Evolutionary conservation across 2,113 vertebrate genomes (phyloP).

Genomic region (rabbit (Oryctolagus cuniculus)): DNA sequence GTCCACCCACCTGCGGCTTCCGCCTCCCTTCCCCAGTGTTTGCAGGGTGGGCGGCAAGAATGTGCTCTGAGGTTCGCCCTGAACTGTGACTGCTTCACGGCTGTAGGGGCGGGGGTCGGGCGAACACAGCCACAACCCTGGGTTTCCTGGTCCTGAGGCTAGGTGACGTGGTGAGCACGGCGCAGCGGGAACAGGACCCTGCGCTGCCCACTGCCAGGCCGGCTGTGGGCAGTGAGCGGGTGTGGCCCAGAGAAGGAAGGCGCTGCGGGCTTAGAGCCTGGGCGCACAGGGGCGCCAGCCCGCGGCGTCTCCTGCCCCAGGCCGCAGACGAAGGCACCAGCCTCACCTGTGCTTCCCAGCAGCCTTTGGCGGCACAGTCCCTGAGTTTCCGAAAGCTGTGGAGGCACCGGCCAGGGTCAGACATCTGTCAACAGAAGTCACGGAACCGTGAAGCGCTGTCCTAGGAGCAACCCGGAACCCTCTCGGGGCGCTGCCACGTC

Average conservation of each 20-base stretch:
- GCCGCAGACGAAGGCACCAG: too few species aligned
- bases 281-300: too few species aligned
- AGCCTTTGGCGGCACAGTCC: conserved; percentile 96
- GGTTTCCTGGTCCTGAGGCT: neutral
- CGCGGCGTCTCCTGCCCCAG: too few species aligned
- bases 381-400: conserved; percentile 95
- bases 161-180: neutral
- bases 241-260: neutral
- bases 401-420: conserved; percentile 95
- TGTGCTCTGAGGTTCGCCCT: neutral
- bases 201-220: too few species aligned
- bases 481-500: neutral
- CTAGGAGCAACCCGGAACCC: neutral
- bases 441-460: neutral
- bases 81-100: neutral
- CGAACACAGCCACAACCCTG: neutral
- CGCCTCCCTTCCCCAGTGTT: neutral
- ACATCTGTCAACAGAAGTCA: conserved; percentile 85
- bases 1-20: too few species aligned
- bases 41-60: neutral
- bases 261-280: too few species aligned
- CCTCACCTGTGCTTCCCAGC: conserved; percentile 97
- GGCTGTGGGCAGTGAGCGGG: too few species aligned
- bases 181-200: neutral
- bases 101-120: neutral